Evolutionary conservation across 2,797 vertebrate species (phyloP).

Genomic region (Eupleurogrammus muticus): DNA sequence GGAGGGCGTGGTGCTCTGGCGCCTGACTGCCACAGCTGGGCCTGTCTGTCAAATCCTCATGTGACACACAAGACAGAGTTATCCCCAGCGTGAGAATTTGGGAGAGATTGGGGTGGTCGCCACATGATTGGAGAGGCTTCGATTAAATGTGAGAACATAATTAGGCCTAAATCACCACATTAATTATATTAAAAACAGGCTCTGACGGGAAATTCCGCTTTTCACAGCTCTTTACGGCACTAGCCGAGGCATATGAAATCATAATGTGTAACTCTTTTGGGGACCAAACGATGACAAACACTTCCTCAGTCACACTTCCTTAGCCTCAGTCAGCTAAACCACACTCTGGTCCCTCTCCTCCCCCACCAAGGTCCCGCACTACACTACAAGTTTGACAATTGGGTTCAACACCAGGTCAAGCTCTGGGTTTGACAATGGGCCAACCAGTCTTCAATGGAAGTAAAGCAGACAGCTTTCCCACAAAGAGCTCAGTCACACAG

Average conservation of each 20-base stretch:
- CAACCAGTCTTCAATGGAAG: conserved; percentile 98
- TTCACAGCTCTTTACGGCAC: conserved; percentile 59
- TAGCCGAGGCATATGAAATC: conserved; percentile 55
- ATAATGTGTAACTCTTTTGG: conserved; percentile 51
- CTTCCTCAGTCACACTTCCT: conserved; percentile 30
- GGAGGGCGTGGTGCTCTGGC: conserved; percentile 83
- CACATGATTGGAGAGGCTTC: conserved; percentile 57
- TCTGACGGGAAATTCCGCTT: conserved; percentile 54
- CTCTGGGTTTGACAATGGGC: conserved; percentile 93
- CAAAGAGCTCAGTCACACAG: conserved; percentile 82
- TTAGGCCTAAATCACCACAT: conserved; percentile 52
- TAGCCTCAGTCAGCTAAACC: conserved; percentile 74
- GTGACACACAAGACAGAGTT: conserved; percentile 74
- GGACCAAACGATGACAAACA: conserved; percentile 72
- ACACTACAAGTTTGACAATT: conserved; percentile 93
- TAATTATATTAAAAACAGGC: conserved; percentile 33
- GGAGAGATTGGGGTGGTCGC: conserved; percentile 66
- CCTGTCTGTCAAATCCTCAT: conserved; percentile 82
- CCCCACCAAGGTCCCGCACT: conserved; percentile 80
- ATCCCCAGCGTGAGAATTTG: conserved; percentile 68
- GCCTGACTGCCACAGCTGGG: conserved; percentile 87
- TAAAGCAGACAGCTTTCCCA: conserved; percentile 85
- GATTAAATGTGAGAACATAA: conserved; percentile 57
- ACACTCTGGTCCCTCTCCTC: conserved; percentile 70
- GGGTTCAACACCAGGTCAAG: conserved; percentile 99